These are phyloP conservation scores for Linnaemya vulpina DNA, from an alignment of 2,888 invertebrate genomes.

Conservation along the genomic window DNA sequence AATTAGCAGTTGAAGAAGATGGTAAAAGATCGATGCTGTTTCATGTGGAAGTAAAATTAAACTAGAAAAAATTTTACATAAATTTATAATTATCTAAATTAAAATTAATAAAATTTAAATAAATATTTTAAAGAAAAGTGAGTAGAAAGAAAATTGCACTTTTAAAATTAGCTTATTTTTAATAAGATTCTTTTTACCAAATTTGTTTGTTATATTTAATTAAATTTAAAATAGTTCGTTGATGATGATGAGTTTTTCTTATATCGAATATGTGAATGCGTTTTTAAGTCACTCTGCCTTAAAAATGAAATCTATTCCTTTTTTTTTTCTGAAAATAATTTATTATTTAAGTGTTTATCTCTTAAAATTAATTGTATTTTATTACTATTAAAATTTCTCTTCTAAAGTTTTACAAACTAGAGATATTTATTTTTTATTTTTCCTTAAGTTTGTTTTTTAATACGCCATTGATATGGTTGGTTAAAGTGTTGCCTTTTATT, in stretches of 20 bases:
- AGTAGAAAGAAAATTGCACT: slow-evolving; percentile 56
- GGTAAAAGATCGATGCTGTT: slow-evolving; percentile 43
- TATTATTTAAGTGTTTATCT: not conserved
- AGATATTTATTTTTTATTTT: slow-evolving; percentile 32
- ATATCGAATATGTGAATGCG: slow-evolving; percentile 25
- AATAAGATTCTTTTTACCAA: slow-evolving; percentile 14
- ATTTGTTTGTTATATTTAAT: slow-evolving; percentile 50
- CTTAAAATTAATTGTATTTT: slow-evolving; percentile 39
- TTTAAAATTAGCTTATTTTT: slow-evolving; percentile 3
- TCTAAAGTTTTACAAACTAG: slow-evolving; percentile 54
- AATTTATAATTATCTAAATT: not conserved
- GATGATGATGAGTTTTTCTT: slow-evolving; percentile 41
- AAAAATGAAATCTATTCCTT: slow-evolving; percentile 27
- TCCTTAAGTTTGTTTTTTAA: slow-evolving; percentile 66
- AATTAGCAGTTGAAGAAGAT: slow-evolving; percentile 34
- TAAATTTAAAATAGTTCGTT: slow-evolving; percentile 64
- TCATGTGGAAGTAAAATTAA: slow-evolving; percentile 2
- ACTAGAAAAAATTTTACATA: not conserved
- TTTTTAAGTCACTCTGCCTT: slow-evolving; percentile 68
- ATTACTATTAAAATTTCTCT: slow-evolving; percentile 66
- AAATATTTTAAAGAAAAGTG: slow-evolving; percentile 6
- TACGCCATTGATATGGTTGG: slow-evolving; percentile 81
- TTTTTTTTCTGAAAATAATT: slow-evolving; percentile 24
- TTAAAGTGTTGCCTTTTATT: slow-evolving; percentile 77
- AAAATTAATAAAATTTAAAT: slow-evolving; percentile 15